phyloP scores from a whole-genome alignment of 2,113 vertebrate species.

The Colossoma macropomum region DNA sequence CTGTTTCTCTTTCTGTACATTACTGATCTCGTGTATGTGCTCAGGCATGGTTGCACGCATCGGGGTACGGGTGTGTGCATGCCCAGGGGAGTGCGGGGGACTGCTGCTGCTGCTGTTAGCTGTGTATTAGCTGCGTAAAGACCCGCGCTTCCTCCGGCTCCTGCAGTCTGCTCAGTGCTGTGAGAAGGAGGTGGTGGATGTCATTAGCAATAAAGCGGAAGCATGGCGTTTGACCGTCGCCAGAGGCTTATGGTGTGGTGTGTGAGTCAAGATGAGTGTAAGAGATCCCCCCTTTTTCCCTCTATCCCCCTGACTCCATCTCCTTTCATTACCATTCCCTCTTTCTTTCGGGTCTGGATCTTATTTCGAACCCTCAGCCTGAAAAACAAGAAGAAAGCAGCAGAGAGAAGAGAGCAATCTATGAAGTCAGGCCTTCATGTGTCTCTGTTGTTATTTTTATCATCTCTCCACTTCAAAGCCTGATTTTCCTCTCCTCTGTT shows the following conservation, averaged over 20 bases:
- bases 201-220: constrained; percentile 62
- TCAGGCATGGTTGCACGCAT: background rate
- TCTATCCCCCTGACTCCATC: constrained; percentile 53
- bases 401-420: constrained; percentile 60
- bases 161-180: constrained; percentile 51
- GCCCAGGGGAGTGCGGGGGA: constrained; percentile 50
- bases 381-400: constrained; percentile 62
- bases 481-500: constrained; percentile 58
- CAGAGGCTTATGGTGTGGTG: constrained; percentile 66
- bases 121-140: constrained; percentile 16
- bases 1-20: background rate
- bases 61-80: constrained; percentile 15
- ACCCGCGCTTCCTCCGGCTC: background rate
- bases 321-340: constrained; percentile 76
- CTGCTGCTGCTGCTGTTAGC: background rate
- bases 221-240: constrained; percentile 59
- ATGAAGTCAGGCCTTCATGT: constrained; percentile 66
- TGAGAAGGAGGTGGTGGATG: constrained; percentile 59
- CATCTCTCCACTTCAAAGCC: constrained; percentile 63
- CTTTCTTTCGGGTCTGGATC: constrained; percentile 76
- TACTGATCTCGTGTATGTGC: background rate
- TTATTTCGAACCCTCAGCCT: constrained; percentile 68
- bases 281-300: constrained; percentile 55
- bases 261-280: constrained; percentile 69
- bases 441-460: constrained; percentile 73